Base-by-base conservation (phyloP, 2,797 vertebrate genomes). In the Hylomyscus alleni region DNA sequence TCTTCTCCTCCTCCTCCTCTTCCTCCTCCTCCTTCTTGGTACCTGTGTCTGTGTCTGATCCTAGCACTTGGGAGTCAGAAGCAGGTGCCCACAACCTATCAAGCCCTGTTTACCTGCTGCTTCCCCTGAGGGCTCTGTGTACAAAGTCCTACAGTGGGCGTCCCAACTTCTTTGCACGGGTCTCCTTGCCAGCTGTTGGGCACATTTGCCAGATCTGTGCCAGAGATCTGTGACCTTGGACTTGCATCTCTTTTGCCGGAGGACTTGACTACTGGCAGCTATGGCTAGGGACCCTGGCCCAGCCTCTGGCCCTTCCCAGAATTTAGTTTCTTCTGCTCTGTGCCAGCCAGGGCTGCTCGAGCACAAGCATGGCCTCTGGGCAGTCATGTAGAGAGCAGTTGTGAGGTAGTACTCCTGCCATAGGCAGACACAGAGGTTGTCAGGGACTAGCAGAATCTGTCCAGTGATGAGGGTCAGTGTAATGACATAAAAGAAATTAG, bases 401-500 rank as follows among this genome's bases (percentile, higher is more conserved):
- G 98, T 99, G 97, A 99, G 99, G 98, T 99, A 99, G 98, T 99
- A 99, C 73, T 99, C 99, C 87, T 99, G 98, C 92, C 99, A 99
- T 94, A 99, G 98, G 98, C 99, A 99, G 94, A 99, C 99, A 3
- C 99, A 99, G 98, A 99, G 99, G 97, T 99, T 99, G 98, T 99
- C 99, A 0, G 99, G 99, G 97, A 99, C 97, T 97, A 99, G 99
- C 96, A 99, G 98, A 98, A 99, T 99, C 99, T 99, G 98, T 37
- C n/a, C n/a, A 40, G 72, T 40, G 37, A 40, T 72, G n/a, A 37
- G 37, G 78, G 99, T 99, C 98, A 99, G 97, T 0, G 99, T 99
- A 98, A 99, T 99, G 98, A 99, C 99, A 50, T 99, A 99, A 98
- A 99, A 99, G 99, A 99, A 99, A 98, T 99, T 99, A 95, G 99